Conservation (phyloP, 1,140 invertebrate genomes). For the Bombus turneri region DNA sequence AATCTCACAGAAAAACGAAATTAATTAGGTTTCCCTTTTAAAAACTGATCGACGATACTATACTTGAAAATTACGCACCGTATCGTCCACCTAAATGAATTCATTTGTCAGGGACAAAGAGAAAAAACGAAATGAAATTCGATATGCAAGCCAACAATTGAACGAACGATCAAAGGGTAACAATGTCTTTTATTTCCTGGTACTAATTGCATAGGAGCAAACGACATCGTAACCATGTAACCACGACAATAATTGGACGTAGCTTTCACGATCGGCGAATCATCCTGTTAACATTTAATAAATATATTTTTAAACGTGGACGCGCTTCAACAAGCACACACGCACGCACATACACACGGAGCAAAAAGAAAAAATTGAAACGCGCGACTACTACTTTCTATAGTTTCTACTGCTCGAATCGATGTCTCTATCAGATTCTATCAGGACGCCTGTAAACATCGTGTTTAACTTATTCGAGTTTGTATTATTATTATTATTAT, state of each 20-base stretch:
- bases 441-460: neutral
- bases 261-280: constrained; percentile 36
- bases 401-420: neutral
- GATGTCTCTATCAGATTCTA: neutral
- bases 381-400: neutral
- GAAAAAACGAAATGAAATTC: neutral
- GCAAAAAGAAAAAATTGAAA: neutral
- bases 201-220: neutral
- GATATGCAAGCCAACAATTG: neutral
- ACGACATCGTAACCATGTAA: constrained; percentile 20
- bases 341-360: too few relatives aligned
- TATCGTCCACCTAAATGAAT: too few relatives aligned
- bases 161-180: neutral
- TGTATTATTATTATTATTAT: too few relatives aligned
- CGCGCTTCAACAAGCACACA: neutral
- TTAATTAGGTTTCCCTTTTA: neutral
- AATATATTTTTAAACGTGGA: constrained; percentile 9
- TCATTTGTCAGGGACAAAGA: too few relatives aligned
- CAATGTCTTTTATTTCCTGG: neutral
- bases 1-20: neutral
- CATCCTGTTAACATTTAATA: constrained; percentile 10
- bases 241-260: constrained; percentile 1
- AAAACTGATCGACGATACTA: too few relatives aligned
- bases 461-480: neutral
- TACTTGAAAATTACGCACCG: too few relatives aligned